A percentile compares a stretch with the other conserved stretches of the same genome.
Evolutionary conservation across 2,113 vertebrate species (phyloP).

Genomic region (Polypterus bichir): DNA sequence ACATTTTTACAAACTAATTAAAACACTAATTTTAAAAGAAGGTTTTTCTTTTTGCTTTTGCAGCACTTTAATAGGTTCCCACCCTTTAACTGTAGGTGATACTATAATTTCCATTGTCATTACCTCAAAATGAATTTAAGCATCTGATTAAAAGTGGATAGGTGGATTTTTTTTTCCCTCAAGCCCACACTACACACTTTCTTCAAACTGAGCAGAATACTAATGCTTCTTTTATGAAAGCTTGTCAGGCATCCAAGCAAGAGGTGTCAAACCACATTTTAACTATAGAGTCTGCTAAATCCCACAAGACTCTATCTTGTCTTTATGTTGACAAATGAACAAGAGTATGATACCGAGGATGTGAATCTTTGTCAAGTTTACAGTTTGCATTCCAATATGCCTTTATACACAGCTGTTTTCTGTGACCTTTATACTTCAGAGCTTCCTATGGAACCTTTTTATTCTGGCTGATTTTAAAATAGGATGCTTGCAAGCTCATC

Average conservation of each 20-base stretch:
- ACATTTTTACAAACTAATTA: too few species aligned
- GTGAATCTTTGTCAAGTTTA: constrained; percentile 37
- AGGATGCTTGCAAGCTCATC: too few species aligned
- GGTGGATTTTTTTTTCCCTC: constrained; percentile 21
- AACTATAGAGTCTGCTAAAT: constrained; percentile 47
- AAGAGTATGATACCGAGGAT: constrained; percentile 34
- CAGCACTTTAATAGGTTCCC: too few species aligned
- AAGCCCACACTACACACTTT: constrained; percentile 18
- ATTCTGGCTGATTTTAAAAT: not conserved
- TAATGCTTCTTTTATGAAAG: constrained; percentile 44
- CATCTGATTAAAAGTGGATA: constrained; percentile 36
- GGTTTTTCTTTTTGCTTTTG: too few species aligned
- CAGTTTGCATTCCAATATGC: constrained; percentile 31
- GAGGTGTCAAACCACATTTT: constrained; percentile 54
- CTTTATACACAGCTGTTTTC: constrained; percentile 32
- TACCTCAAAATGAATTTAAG: constrained; percentile 1
- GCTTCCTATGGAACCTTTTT: not conserved
- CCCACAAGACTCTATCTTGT: constrained; percentile 44
- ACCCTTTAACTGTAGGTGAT: too few species aligned
- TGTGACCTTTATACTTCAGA: constrained; percentile 32
- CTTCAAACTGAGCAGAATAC: constrained; percentile 45
- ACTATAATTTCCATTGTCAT: too few species aligned
- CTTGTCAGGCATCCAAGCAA: constrained; percentile 50
- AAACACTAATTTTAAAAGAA: too few species aligned
- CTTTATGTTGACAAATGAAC: constrained; percentile 69